A percentile compares a stretch with the other conserved stretches of the same genome.
Conservation (phyloP, 2,888 invertebrate species). For the Clepsis dumicolana region DNA sequence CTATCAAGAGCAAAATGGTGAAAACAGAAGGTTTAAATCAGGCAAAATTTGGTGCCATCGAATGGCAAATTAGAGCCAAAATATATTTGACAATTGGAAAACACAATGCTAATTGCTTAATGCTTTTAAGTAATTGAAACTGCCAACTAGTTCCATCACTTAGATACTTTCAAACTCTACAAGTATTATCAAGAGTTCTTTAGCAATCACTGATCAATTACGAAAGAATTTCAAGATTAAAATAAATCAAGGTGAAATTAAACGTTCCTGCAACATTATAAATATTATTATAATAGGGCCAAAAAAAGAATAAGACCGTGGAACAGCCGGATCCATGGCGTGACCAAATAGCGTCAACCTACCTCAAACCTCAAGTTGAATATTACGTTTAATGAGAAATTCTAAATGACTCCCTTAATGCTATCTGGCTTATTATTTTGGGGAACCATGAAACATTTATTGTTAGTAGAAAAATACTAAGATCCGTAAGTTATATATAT, state of each 20-base stretch:
- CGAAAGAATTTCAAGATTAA: no score
- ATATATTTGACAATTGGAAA: no score
- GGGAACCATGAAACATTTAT: slow-evolving; percentile 49
- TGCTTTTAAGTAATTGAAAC: no score
- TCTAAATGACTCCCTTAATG: slow-evolving; percentile 64
- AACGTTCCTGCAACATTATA: neutral
- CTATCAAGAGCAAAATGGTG: no score
- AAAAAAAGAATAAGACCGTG: slow-evolving; percentile 39
- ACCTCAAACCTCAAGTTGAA: slow-evolving; percentile 42
- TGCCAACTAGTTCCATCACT: no score
- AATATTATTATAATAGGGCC: neutral
- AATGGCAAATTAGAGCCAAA: no score
- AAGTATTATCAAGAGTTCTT: no score
- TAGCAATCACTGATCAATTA: no score
- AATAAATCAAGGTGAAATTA: neutral
- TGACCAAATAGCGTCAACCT: slow-evolving; percentile 64
- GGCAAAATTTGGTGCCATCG: no score
- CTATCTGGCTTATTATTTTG: slow-evolving; percentile 60
- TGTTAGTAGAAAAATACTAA: slow-evolving; percentile 18
- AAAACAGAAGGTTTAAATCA: no score
- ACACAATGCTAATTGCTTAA: no score
- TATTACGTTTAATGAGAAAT: slow-evolving; percentile 68
- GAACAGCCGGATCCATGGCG: slow-evolving; percentile 60
- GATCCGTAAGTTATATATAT: slow-evolving; percentile 1
- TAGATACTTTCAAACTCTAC: no score